Evolutionary conservation across 2,797 vertebrate species (phyloP), one percentile per base, ranked within the genome.

Genomic region (Ctenopoma kingsleyae): DNA sequence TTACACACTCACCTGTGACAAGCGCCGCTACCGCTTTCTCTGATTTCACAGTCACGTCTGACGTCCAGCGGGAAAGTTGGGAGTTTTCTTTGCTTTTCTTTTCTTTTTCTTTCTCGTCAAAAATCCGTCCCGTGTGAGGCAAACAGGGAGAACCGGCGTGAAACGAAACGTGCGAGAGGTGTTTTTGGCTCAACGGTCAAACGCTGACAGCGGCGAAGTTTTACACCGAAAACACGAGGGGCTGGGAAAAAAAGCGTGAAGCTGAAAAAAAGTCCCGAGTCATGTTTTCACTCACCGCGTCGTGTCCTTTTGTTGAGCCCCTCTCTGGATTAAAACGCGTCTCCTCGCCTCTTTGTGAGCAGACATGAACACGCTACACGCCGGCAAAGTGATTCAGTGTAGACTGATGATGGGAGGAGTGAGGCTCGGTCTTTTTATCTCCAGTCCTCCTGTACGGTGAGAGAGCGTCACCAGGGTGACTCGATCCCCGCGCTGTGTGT

Each of bases 1-100:
- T 35, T 60, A 5, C 43, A 30, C 65, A 61, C 90, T 88, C 82
- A 91, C 90, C 90, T 88, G 87, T 80, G 61, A 4, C 53, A 61
- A 17, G 9, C 66, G 59, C 61, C 62, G 60, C 49, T 20, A 2
- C 60, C 61, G 44, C 78, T 67, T 73, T 30, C 44, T 68, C 23
- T 67, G 32, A 48, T 60, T 40, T 36, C 50, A 25, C 2, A 11
- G 46, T 7, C 38, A 27, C 41, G 48, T 59, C 59, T 13, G 25
- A 13, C 12, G 54, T 73, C 36, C 17, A 36, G 15, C 35, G 1
- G 65, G 30, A 5, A 74, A 80, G 76, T 72, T 80, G 35, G 49
- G 16, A 5, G 10, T 62, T 52, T 6, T 9, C 43, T 32, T 36
- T 20, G 8, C 52, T 15, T 51, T 16, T 23, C 15, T 30, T 30